Base-by-base conservation (phyloP, 2,113 vertebrate species). In the Syngnathoides biaculeatus region DNA sequence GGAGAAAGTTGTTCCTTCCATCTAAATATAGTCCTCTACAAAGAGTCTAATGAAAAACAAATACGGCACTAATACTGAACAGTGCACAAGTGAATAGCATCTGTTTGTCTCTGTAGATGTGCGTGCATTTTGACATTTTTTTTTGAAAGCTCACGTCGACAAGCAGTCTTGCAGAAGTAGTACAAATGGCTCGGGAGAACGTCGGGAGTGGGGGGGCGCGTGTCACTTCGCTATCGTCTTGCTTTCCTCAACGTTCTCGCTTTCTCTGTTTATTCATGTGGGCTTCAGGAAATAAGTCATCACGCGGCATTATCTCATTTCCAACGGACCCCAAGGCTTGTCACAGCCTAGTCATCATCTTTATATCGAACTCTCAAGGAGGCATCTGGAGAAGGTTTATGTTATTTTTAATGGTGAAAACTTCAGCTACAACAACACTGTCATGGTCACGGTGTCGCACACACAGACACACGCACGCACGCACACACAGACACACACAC, bases 271-370 rank as follows among this genome's bases (percentile, higher is more conserved):
- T 80, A 83, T 86, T 83, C 77, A 71, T 61, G 62, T 62, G 50
- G 58, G 79, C 65, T 53, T 67, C 68, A 79, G 82, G 80, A 87
- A 89, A 83, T 78, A 80, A 81, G 79, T 80, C 80, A 85, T 84
- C 72, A 80, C 79, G 79, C 30, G 47, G 72, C 64, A 81, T 85
- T 78, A 82, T 86, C 75, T 79, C 22, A 77, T 85, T 84, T 81
- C 72, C 78, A 86, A 47, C 62, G 53, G 69, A 70, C 77, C 59
- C 71, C 64, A 57, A 9, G 27, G 69, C 72, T 68, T 42, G 58
- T 74, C 53, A 64, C 8, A 59, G 57, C 66, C 35, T 19, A 62
- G 40, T 26, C 20, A 68, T 73, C 68, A 74, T 67, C 68, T 69
- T 64, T 73, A 57, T 22, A 20, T 75, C 84, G 73, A 79, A 84